These are phyloP conservation scores for Cryptocheilus praepositus DNA, from an alignment of 2,888 invertebrate species.

Conservation along the genomic window DNA sequence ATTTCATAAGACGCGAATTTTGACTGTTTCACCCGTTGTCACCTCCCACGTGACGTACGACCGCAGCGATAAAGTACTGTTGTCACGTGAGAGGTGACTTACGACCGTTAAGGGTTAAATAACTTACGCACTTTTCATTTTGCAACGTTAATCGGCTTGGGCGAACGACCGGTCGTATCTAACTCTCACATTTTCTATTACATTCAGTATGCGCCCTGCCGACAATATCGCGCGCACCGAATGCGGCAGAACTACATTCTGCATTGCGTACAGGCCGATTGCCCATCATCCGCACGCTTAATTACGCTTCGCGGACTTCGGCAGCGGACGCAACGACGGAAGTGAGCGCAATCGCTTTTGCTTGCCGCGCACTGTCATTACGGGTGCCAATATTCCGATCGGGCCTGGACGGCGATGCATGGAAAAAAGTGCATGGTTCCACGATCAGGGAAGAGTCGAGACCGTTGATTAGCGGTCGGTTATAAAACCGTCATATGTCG, in stretches of 20 bases:
- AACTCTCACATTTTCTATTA: too few relatives aligned
- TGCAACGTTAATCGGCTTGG: too few relatives aligned
- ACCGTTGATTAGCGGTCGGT: constrained; percentile 50
- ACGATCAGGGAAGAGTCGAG: constrained; percentile 49
- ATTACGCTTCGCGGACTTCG: constrained; percentile 28
- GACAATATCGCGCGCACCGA: too few relatives aligned
- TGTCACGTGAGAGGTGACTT: too few relatives aligned
- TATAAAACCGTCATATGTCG: constrained; percentile 56
- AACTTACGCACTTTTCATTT: too few relatives aligned
- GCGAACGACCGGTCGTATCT: too few relatives aligned
- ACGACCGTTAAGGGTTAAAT: too few relatives aligned
- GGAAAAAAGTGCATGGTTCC: constrained; percentile 47
- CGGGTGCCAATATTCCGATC: constrained; percentile 42
- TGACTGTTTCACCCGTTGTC: too few relatives aligned
- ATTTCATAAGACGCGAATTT: too few relatives aligned
- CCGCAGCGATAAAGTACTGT: too few relatives aligned
- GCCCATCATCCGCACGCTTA: constrained; percentile 20
- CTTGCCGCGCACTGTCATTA: constrained; percentile 42
- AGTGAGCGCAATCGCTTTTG: constrained; percentile 37
- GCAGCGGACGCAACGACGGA: constrained; percentile 50
- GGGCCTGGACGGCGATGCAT: constrained; percentile 29
- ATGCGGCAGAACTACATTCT: background rate
- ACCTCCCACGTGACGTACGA: too few relatives aligned
- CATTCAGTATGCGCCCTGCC: too few relatives aligned
- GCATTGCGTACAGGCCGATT: constrained; percentile 43